phyloP scores from a whole-genome alignment of 2,797 vertebrate genomes.

The Remorina albescens region DNA sequence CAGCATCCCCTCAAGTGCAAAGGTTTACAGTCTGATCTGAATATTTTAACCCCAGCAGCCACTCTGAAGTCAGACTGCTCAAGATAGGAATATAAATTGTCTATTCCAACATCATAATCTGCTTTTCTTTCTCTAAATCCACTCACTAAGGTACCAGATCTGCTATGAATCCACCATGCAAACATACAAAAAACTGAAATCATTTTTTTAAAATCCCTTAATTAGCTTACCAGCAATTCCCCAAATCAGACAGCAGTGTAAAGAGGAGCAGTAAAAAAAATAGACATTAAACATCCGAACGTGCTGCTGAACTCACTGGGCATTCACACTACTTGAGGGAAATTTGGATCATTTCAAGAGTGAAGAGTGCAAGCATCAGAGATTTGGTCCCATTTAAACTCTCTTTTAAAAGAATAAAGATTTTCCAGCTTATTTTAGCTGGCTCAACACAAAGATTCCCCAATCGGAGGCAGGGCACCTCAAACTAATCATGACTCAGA shows the following conservation, averaged over 20 bases:
- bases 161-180: conserved; percentile 17
- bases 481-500: conserved; percentile 6
- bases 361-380: conserved; percentile 8
- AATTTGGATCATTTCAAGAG: conserved; percentile 30
- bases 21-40: conserved; percentile 57
- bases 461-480: conserved; percentile 8
- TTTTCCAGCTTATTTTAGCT: conserved; percentile 2
- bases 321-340: conserved; percentile 31
- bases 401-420: conserved; percentile 14
- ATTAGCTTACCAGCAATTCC: conserved; percentile 35
- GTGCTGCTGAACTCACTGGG: conserved; percentile 29
- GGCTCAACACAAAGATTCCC: conserved; percentile 2
- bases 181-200: conserved; percentile 20
- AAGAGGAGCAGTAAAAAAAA: conserved; percentile 40
- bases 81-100: conserved; percentile 46
- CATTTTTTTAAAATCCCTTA: conserved; percentile 47
- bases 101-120: conserved; percentile 31
- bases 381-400: conserved; percentile 34
- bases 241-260: conserved; percentile 15
- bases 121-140: conserved; percentile 45
- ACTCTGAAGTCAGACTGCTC: conserved; percentile 44
- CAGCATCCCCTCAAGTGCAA: conserved; percentile 27
- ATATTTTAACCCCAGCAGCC: conserved; percentile 57
- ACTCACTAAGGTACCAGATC: conserved; percentile 26
- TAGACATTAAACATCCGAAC: conserved; percentile 43